A percentile compares a stretch with the other conserved stretches of the same genome.
Conservation (phyloP, 2,113 vertebrate species). For the Maccullochella peelii region DNA sequence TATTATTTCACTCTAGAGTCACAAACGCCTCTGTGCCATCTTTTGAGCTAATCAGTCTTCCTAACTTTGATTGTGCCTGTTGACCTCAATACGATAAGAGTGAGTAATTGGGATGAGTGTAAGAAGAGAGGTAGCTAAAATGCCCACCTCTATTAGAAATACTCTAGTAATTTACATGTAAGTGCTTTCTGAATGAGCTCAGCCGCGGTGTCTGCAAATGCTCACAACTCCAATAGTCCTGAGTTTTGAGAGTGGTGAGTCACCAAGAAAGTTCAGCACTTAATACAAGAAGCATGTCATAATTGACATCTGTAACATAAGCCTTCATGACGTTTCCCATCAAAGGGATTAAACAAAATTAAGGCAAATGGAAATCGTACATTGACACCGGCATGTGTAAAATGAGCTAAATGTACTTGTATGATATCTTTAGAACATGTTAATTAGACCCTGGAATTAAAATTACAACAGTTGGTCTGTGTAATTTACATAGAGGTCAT, state of each 20-base stretch:
- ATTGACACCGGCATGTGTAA: constrained; percentile 72
- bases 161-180: constrained; percentile 31
- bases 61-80: constrained; percentile 8
- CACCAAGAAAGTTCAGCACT: constrained; percentile 48
- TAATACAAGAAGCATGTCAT: constrained; percentile 40
- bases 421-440: constrained; percentile 78
- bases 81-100: constrained; percentile 18
- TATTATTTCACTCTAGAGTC: neutral
- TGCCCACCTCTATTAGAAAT: constrained; percentile 10
- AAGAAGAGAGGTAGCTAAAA: neutral
- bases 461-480: constrained; percentile 82
- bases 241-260: constrained; percentile 36
- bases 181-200: constrained; percentile 20
- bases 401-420: constrained; percentile 75
- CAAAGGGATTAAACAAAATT: constrained; percentile 50
- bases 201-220: constrained; percentile 9
- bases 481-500: constrained; percentile 89
- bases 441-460: constrained; percentile 75
- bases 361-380: constrained; percentile 52
- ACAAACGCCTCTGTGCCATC: neutral
- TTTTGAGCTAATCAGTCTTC: neutral
- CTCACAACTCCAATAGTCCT: constrained; percentile 17
- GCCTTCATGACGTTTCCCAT: constrained; percentile 18
- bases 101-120: constrained; percentile 1
- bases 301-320: constrained; percentile 40